phyloP scores from a whole-genome alignment of 2,113 vertebrate genomes.

The Pseudonaja textilis region DNA sequence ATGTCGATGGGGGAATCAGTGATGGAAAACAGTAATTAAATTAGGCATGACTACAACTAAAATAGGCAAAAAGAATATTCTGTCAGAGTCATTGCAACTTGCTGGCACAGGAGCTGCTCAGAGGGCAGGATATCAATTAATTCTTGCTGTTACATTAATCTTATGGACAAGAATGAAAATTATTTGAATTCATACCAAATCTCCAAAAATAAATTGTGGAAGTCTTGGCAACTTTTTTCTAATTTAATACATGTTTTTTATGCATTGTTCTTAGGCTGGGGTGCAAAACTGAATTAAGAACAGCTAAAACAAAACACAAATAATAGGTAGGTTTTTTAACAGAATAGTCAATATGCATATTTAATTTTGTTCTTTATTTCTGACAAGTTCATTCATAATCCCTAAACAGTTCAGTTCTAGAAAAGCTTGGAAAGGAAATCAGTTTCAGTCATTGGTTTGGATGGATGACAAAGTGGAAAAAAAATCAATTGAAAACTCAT shows the following conservation, averaged over 20 bases:
- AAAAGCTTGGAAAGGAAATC: background rate
- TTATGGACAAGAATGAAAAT: background rate
- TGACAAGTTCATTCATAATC: background rate
- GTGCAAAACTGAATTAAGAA: background rate
- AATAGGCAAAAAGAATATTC: background rate
- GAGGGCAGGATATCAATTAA: slow-evolving; percentile 7
- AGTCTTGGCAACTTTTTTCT: background rate
- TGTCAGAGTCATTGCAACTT: background rate
- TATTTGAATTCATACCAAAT: background rate
- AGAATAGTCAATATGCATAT: background rate
- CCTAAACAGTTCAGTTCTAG: background rate
- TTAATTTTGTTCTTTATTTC: slow-evolving; percentile 3
- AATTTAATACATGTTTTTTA: background rate
- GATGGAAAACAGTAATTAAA: background rate
- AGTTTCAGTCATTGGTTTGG: slow-evolving; percentile 18
- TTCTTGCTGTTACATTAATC: slow-evolving; percentile 6
- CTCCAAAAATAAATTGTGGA: background rate
- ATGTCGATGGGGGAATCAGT: background rate
- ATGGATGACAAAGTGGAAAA: slow-evolving; percentile 6
- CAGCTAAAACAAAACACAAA: background rate
- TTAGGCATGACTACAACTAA: slow-evolving; percentile 1
- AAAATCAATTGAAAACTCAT: slow-evolving; percentile 21
- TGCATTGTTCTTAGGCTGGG: background rate
- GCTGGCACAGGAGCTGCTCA: background rate
- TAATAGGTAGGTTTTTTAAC: background rate